Evolutionary conservation across 2,113 vertebrate species (phyloP).

Genomic region (Alectura lathami): DNA sequence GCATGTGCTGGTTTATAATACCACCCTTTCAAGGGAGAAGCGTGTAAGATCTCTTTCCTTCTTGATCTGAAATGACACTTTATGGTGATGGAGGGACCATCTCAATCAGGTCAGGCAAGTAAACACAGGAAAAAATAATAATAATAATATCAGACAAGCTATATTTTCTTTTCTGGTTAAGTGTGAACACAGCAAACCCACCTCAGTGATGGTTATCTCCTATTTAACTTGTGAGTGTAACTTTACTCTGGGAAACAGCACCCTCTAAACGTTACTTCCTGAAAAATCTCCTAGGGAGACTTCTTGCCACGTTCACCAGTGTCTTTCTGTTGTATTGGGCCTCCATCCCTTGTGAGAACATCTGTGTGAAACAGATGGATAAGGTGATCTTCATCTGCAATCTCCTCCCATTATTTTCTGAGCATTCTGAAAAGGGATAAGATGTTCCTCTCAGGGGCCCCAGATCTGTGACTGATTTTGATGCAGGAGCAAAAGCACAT

Average conservation of each 20-base stretch:
- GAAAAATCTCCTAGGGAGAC: background rate
- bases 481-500: background rate
- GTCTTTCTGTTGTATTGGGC: background rate
- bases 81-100: background rate
- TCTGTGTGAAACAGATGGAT: background rate
- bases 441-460: background rate
- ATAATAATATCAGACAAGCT: accelerated
- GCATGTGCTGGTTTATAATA: background rate
- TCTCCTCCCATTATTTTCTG: background rate
- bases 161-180: background rate
- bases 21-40: background rate
- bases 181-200: background rate
- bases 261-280: background rate
- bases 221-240: background rate
- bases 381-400: background rate
- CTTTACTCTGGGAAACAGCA: background rate
- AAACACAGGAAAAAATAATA: background rate
- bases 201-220: background rate
- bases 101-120: background rate
- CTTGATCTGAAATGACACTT: background rate
- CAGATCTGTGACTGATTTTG: background rate
- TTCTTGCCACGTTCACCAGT: background rate
- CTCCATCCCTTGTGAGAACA: background rate
- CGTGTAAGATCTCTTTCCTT: background rate
- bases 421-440: background rate